Evolutionary conservation across 2,888 invertebrate species (phyloP).

Genomic region (Rotaria socialis): DNA sequence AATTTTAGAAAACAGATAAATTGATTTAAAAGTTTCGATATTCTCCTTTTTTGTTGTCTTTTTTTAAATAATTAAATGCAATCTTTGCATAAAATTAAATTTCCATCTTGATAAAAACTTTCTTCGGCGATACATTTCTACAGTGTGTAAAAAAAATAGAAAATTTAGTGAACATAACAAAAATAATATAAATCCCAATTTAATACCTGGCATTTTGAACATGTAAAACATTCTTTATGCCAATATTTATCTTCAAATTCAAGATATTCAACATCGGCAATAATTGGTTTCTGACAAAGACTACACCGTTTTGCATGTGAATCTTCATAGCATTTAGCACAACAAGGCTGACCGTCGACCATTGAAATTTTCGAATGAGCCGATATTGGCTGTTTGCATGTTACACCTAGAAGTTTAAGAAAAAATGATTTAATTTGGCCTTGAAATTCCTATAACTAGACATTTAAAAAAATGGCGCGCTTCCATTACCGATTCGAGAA

Average conservation of each 20-base stretch:
- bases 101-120: constrained; percentile 37
- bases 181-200: background rate
- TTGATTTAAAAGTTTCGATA: background rate
- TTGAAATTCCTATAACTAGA: too few relatives aligned
- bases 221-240: constrained; percentile 39
- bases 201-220: constrained; percentile 25
- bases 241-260: constrained; percentile 41
- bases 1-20: background rate
- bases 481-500: too few relatives aligned
- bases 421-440: too few relatives aligned
- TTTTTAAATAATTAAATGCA: constrained; percentile 3
- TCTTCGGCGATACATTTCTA: constrained; percentile 30
- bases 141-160: background rate
- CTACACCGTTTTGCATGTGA: constrained; percentile 14
- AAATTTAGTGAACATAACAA: background rate
- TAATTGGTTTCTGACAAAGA: constrained; percentile 16
- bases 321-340: constrained; percentile 30
- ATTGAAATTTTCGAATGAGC: constrained; percentile 20
- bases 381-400: constrained; percentile 25
- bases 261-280: constrained; percentile 36
- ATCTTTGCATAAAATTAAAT: constrained; percentile 35
- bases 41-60: background rate
- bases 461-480: too few relatives aligned
- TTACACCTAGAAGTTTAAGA: background rate
- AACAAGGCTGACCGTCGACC: constrained; percentile 34